These are phyloP conservation scores for Eristalinus sepulchralis DNA, from an alignment of 2,888 invertebrate genomes.

Conservation along the genomic window DNA sequence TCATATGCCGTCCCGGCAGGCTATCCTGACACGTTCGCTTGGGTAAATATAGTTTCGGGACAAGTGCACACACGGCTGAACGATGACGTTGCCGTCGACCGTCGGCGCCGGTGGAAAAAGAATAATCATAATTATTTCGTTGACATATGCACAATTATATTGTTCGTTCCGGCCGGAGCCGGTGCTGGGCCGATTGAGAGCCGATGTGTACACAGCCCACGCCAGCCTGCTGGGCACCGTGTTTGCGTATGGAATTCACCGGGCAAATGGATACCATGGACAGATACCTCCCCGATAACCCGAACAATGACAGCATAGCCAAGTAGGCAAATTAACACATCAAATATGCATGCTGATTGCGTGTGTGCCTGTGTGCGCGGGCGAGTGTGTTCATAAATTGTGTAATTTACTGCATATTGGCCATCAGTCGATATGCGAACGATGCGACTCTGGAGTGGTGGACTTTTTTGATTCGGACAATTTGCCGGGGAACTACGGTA, in stretches of 20 bases:
- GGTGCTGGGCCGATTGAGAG: not conserved
- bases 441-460: not conserved
- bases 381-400: slow-evolving; percentile 35
- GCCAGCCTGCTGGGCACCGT: slow-evolving; percentile 4
- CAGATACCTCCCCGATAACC: slow-evolving; percentile 43
- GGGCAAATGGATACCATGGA: slow-evolving; percentile 49
- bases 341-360: slow-evolving; percentile 59
- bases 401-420: slow-evolving; percentile 8
- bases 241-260: slow-evolving; percentile 43
- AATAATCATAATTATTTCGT: slow-evolving; percentile 51
- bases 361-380: slow-evolving; percentile 10
- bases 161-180: slow-evolving; percentile 8
- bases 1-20: not conserved
- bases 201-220: not conserved
- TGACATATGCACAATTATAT: slow-evolving; percentile 37
- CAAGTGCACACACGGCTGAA: not conserved
- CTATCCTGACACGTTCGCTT: slow-evolving; percentile 40
- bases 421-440: slow-evolving; percentile 1
- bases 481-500: not conserved
- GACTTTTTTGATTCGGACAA: not conserved
- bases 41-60: slow-evolving; percentile 35
- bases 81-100: not conserved
- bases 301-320: slow-evolving; percentile 49
- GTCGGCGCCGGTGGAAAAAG: not conserved
- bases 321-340: slow-evolving; percentile 52